Conservation (phyloP, 2,113 vertebrate genomes). For the Lota lota region DNA sequence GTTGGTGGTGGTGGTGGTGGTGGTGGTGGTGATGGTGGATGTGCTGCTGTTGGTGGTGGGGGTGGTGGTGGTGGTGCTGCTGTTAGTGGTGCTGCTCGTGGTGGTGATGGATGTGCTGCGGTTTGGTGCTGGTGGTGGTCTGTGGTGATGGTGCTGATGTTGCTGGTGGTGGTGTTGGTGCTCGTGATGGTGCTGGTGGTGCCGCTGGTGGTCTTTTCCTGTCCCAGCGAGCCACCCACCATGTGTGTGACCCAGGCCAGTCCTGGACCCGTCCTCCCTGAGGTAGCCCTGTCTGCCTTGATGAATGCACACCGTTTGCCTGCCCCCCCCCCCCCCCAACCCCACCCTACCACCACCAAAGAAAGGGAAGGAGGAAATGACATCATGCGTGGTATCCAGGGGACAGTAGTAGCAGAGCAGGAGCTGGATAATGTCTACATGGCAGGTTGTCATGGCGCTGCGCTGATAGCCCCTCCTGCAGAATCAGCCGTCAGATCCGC, state of each 20-base stretch:
- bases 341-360: too few relatives aligned
- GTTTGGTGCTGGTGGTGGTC: too few relatives aligned
- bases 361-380: conserved; percentile 62
- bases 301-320: conserved; percentile 67
- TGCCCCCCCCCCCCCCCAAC: conserved; percentile 40
- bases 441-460: conserved; percentile 60
- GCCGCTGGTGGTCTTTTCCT: neutral
- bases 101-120: neutral
- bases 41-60: neutral
- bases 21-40: neutral
- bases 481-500: conserved; percentile 49
- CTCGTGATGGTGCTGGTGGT: too few relatives aligned
- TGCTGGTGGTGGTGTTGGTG: neutral
- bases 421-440: conserved; percentile 68
- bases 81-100: neutral
- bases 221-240: conserved; percentile 55
- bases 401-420: conserved; percentile 16
- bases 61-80: neutral
- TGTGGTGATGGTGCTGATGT: neutral
- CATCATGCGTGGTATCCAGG: conserved; percentile 67
- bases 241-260: conserved; percentile 61
- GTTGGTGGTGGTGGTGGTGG: neutral
- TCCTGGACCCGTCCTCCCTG: conserved; percentile 52
- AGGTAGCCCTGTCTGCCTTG: conserved; percentile 68
- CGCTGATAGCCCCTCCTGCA: conserved; percentile 78